These are phyloP conservation scores for Empis stercorea DNA, from an alignment of 2,888 invertebrate species.

Conservation along the genomic window DNA sequence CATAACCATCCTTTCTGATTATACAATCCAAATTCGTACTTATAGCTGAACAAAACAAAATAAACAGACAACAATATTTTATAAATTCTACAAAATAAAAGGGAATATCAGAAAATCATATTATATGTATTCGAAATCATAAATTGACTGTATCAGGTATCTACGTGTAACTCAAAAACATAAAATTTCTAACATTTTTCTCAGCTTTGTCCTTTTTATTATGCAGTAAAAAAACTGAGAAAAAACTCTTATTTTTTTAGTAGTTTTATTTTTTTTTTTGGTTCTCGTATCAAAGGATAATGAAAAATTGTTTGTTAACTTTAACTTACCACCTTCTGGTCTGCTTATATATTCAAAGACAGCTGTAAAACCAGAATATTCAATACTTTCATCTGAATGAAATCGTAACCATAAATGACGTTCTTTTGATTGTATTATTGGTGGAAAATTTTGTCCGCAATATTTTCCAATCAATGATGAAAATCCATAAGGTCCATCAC, in stretches of 20 bases:
- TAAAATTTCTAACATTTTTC: conserved; percentile 4
- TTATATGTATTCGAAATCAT: not conserved
- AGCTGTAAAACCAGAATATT: conserved; percentile 65
- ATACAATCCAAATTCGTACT: conserved; percentile 44
- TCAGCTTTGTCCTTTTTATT: conserved; percentile 1
- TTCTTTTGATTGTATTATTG: conserved; percentile 57
- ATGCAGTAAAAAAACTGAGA: too few relatives aligned
- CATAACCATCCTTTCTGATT: conserved; percentile 39
- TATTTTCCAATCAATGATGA: conserved; percentile 50
- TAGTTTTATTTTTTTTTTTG: not conserved
- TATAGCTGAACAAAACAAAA: conserved; percentile 17
- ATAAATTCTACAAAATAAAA: too few relatives aligned
- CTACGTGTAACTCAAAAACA: too few relatives aligned
- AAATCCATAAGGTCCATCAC: conserved; percentile 70
- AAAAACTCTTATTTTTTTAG: too few relatives aligned
- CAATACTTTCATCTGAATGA: conserved; percentile 67
- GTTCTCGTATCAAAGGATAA: not conserved
- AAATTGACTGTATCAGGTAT: conserved; percentile 5
- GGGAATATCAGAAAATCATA: too few relatives aligned
- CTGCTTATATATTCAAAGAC: conserved; percentile 55
- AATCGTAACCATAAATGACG: conserved; percentile 68
- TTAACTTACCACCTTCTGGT: conserved; percentile 42
- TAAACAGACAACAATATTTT: not conserved
- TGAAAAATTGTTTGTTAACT: not conserved
- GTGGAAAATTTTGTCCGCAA: conserved; percentile 61